These are phyloP conservation scores for Sula dactylatra DNA, from an alignment of 2,113 vertebrate species.

Conservation along the genomic window DNA sequence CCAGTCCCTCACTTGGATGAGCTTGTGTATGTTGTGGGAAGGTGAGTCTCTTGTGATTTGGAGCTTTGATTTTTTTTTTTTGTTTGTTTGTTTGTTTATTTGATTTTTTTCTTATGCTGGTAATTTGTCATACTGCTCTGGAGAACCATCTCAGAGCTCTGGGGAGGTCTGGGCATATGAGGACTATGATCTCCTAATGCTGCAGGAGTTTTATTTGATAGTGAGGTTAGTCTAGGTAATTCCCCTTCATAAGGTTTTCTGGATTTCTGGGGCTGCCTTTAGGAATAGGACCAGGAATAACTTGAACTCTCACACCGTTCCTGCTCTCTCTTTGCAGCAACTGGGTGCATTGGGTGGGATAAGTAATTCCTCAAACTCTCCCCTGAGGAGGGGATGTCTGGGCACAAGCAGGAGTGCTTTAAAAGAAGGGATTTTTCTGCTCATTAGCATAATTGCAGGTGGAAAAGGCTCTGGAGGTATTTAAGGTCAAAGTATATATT, in stretches of 20 bases:
- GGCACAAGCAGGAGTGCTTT: not conserved
- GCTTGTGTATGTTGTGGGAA: not conserved
- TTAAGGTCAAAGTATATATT: not conserved
- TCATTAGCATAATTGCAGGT: accelerated
- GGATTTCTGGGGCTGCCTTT: not conserved
- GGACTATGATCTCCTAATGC: not conserved
- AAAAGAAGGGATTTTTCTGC: not conserved
- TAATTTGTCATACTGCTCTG: not conserved
- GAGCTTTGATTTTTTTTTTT: not conserved
- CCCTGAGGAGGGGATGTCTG: not conserved
- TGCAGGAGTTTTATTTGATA: not conserved
- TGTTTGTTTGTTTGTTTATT: not conserved
- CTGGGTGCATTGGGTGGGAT: not conserved
- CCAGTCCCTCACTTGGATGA: not conserved
- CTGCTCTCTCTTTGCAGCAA: not conserved
- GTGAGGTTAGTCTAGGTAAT: not conserved
- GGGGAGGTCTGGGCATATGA: not conserved
- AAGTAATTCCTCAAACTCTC: not conserved
- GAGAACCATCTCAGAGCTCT: not conserved
- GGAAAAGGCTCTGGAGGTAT: not conserved
- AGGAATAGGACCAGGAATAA: not conserved
- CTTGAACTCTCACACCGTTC: accelerated
- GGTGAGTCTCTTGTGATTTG: not conserved
- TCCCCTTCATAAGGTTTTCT: not conserved
- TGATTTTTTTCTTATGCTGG: not conserved